Evolutionary conservation across 2,113 vertebrate species (phyloP).

Genomic region (Edolisoma coerulescens): DNA sequence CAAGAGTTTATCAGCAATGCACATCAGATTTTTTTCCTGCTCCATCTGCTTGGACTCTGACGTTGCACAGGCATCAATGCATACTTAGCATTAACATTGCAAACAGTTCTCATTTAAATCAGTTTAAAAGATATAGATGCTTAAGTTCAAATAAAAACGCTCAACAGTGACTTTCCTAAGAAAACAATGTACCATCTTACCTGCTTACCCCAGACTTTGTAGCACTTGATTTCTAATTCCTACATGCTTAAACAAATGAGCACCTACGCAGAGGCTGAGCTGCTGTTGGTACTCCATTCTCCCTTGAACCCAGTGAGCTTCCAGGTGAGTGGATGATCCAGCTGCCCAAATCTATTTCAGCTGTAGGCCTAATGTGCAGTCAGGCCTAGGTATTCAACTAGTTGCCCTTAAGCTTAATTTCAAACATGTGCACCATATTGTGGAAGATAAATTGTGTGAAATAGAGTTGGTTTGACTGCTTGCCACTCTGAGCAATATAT

Average conservation of each 20-base stretch:
- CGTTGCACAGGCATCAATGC: not conserved
- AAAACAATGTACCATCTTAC: not conserved
- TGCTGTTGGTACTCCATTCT: not conserved
- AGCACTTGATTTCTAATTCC: not conserved
- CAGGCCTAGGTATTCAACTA: not conserved
- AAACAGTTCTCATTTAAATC: not conserved
- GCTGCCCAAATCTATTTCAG: not conserved
- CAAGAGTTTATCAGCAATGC: not conserved
- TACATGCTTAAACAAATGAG: not conserved
- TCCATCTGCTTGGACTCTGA: not conserved
- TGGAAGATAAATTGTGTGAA: not conserved
- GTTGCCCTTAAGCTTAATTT: not conserved
- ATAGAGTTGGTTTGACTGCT: not conserved
- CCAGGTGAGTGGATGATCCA: not conserved
- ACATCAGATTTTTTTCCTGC: not conserved
- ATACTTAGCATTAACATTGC: not conserved
- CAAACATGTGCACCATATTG: not conserved
- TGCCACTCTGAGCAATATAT: not conserved
- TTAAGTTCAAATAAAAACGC: not conserved
- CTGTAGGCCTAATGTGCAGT: not conserved
- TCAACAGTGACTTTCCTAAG: not conserved
- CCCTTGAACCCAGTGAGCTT: not conserved
- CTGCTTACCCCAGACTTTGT: not conserved
- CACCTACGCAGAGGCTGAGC: not conserved
- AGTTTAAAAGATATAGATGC: not conserved